These are phyloP conservation scores for Ochropleura leucogaster DNA, from an alignment of 2,888 invertebrate genomes.

Conservation along the genomic window DNA sequence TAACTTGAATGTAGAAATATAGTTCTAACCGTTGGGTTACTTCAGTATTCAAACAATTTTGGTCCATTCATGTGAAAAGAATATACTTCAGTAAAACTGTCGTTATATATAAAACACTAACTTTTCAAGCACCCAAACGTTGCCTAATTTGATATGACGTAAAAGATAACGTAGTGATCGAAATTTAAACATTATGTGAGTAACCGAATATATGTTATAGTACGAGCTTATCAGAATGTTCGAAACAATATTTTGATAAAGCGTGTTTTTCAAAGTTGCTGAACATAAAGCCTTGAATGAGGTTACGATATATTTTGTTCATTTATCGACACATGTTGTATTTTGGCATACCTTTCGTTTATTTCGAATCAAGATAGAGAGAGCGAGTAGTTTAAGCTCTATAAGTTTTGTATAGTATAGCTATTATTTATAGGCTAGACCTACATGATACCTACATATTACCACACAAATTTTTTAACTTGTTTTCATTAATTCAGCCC, in stretches of 20 bases:
- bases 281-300: background rate
- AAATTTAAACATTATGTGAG: conserved; percentile 1
- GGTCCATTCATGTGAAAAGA: background rate
- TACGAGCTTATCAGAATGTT: conserved; percentile 16
- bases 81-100: background rate
- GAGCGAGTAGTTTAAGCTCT: no score
- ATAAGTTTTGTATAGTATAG: no score
- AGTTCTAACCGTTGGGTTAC: background rate
- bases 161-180: background rate
- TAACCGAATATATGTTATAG: conserved; percentile 1
- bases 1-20: conserved; percentile 4
- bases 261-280: background rate
- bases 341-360: conserved; percentile 26
- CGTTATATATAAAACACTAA: background rate
- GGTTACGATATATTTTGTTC: conserved; percentile 20
- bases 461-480: no score
- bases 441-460: no score
- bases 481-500: no score
- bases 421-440: no score
- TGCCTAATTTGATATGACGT: conserved; percentile 4
- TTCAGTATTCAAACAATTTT: conserved; percentile 1
- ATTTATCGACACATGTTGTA: conserved; percentile 23
- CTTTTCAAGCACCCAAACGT: background rate
- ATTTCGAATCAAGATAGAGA: conserved; percentile 7
- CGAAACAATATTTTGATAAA: conserved; percentile 9